These are phyloP conservation scores for Heterocephalus glaber DNA, from an alignment of 2,113 vertebrate species.

Conservation along the genomic window DNA sequence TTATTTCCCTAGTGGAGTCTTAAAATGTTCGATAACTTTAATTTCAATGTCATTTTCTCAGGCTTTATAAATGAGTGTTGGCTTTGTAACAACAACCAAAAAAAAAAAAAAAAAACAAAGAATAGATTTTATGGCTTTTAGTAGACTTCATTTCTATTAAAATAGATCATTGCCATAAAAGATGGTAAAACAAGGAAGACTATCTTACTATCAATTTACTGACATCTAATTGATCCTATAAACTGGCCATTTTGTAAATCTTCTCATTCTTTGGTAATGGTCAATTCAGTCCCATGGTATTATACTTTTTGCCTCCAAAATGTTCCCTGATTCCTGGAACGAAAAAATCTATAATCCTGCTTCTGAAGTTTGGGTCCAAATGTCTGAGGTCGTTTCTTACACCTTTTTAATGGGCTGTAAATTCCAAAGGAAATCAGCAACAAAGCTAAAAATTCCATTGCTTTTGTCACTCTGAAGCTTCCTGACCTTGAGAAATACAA, in stretches of 20 bases:
- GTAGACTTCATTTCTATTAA: neutral
- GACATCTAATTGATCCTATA: neutral
- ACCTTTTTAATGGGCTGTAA: neutral
- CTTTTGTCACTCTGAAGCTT: conserved; percentile 22
- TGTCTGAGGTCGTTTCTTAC: conserved; percentile 54
- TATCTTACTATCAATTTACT: neutral
- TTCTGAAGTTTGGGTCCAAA: neutral
- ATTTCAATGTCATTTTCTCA: conserved; percentile 27
- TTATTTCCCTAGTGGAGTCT: neutral
- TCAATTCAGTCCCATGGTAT: rapidly evolving
- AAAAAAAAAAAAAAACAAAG: neutral
- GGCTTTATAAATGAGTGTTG: neutral
- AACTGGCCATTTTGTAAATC: neutral
- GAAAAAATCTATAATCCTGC: neutral
- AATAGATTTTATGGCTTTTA: neutral
- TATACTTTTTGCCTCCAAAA: neutral
- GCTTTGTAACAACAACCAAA: neutral
- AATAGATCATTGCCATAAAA: neutral
- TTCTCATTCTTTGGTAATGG: neutral
- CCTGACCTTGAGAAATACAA: conserved; percentile 57
- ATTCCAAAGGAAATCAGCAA: conserved; percentile 25
- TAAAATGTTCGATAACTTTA: neutral
- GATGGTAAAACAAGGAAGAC: neutral
- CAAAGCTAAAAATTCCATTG: neutral
- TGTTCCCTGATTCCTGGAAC: neutral